Base-by-base conservation (phyloP, 37 sponge, comb jelly and placozoan species). In the Aphrocallistes beatrix region DNA sequence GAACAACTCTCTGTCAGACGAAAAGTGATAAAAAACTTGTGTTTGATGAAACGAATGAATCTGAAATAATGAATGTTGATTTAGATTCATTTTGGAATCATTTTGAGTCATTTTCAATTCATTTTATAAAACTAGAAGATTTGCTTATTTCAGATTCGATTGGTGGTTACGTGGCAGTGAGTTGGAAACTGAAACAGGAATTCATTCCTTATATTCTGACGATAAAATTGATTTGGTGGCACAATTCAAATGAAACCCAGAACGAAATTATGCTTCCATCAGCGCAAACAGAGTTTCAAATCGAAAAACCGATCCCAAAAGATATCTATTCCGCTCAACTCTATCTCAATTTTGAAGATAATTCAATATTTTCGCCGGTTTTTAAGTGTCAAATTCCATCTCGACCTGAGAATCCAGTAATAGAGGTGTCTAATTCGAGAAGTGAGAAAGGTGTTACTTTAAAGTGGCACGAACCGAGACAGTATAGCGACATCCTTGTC, bases 381-480 rank as follows among this genome's bases (percentile, higher is more conserved):
- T 60, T 60, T 60, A 6, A 60, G 3, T 60, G 32, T 28, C 75
- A 60, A 28, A 60, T 60, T 19, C 34, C 75, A 32, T 60, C 75
- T 8, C 21, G 28, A 3, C 75, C 75, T 60, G 75, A 60, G 3
- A 6, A 19, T 3, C 75, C 75, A 32, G 10, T 60, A 8, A 60
- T 60, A 19, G 1, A 60, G 3, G 8, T 19, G 32, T 60, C 75
- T 25, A 30, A 60, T 60, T 3, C 3, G 3, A 21, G 28, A 8
- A 60, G 21, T 60, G 1, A 19, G 3, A 60, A 28, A 60, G 75
- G 75, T 60, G 75, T 60, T 19, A 60, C 8, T 28, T 3, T 60
- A 60, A 60, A 60, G n/a, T 60, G 75, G 75, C 75, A 60, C 21
- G 75, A 60, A 28, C 75, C 75, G n/a, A 19, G 75, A 32, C 75